phyloP scores from a whole-genome alignment of 1,140 invertebrate genomes.

The Drosophila mayri region DNA sequence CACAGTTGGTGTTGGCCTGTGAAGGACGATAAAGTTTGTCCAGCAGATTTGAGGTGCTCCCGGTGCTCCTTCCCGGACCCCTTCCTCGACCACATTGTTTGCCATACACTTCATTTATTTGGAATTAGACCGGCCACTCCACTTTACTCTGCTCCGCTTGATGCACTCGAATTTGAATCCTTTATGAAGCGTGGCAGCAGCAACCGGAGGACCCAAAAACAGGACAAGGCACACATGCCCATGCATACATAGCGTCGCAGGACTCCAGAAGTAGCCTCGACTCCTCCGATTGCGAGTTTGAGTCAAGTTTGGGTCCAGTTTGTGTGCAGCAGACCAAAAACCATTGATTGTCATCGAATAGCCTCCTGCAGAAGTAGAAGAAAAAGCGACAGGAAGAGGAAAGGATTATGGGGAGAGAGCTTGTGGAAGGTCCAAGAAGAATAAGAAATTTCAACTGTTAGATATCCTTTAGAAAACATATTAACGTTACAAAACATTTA shows the following conservation, averaged over 20 bases:
- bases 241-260: slow-evolving; percentile 51
- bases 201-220: slow-evolving; percentile 50
- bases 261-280: slow-evolving; percentile 53
- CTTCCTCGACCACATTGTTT: slow-evolving; percentile 68
- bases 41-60: slow-evolving; percentile 41
- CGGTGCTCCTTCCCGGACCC: neutral
- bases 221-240: slow-evolving; percentile 52
- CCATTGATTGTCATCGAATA: slow-evolving; percentile 84
- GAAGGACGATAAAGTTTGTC: slow-evolving; percentile 66
- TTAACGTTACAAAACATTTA: neutral
- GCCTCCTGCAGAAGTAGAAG: slow-evolving; percentile 48
- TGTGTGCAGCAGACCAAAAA: slow-evolving; percentile 83
- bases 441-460: neutral
- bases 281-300: slow-evolving; percentile 9
- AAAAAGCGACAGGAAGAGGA: slow-evolving; percentile 16
- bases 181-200: slow-evolving; percentile 80
- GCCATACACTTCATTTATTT: slow-evolving; percentile 84
- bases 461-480: neutral
- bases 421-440: slow-evolving; percentile 22
- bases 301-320: slow-evolving; percentile 34
- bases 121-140: slow-evolving; percentile 73
- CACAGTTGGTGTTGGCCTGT: slow-evolving; percentile 59
- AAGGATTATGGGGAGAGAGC: slow-evolving; percentile 32
- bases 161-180: slow-evolving; percentile 83
- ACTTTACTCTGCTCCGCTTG: slow-evolving; percentile 34